These are phyloP conservation scores for Deilephila elpenor DNA, from an alignment of 2,888 invertebrate species.

Conservation along the genomic window DNA sequence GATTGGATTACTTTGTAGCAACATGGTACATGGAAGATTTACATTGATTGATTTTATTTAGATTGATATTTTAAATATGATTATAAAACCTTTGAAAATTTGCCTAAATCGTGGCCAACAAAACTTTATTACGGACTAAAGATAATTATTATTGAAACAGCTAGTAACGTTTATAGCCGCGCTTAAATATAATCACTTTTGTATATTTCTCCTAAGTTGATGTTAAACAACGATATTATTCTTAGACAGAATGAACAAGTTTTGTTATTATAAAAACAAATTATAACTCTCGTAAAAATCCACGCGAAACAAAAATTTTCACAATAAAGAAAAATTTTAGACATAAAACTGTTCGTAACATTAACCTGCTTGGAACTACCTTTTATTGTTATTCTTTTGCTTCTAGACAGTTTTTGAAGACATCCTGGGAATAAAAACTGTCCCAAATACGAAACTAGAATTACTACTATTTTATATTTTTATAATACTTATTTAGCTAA, in stretches of 20 bases:
- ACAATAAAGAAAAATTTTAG: constrained; percentile 22
- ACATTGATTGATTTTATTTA: no score
- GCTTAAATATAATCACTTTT: constrained; percentile 20
- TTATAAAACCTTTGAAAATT: neutral
- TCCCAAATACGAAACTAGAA: neutral
- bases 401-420: neutral
- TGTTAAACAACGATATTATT: constrained; percentile 24
- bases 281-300: constrained; percentile 27
- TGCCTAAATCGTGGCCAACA: neutral
- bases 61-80: no score
- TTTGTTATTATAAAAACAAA: constrained; percentile 28
- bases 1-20: no score
- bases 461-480: neutral
- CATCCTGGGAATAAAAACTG: neutral
- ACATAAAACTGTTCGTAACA: constrained; percentile 22
- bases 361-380: constrained; percentile 24
- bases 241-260: constrained; percentile 22
- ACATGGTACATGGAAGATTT: no score
- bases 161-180: neutral
- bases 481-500: neutral
- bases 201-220: constrained; percentile 12
- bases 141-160: constrained; percentile 3
- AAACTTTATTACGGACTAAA: neutral
- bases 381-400: constrained; percentile 11
- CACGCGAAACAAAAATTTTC: constrained; percentile 27